phyloP scores from a whole-genome alignment of 2,888 invertebrate species.

The Mechanitis messenoides region DNA sequence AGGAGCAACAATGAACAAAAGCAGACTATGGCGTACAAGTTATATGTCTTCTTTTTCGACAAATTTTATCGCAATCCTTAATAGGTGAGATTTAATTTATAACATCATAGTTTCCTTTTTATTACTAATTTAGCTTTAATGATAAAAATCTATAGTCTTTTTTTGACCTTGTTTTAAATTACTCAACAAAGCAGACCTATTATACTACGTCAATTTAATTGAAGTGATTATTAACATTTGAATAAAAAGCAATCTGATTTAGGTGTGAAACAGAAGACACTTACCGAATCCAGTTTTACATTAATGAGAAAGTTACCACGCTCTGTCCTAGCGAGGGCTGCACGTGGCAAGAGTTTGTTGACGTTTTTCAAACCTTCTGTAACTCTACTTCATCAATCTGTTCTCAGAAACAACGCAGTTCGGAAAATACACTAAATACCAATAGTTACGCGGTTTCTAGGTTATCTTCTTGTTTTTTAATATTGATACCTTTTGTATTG shows the following conservation, averaged over 20 bases:
- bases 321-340: slow-evolving; percentile 57
- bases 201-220: background rate
- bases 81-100: slow-evolving; percentile 70
- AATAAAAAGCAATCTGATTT: slow-evolving; percentile 27
- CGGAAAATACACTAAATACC: no score
- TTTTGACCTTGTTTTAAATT: background rate
- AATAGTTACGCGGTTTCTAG: no score
- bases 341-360: slow-evolving; percentile 53
- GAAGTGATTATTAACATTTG: background rate
- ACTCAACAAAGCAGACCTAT: no score
- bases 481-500: no score
- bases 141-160: no score
- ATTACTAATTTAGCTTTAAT: no score
- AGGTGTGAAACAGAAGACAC: slow-evolving; percentile 43
- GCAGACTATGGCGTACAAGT: slow-evolving; percentile 82
- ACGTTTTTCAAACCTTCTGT: slow-evolving; percentile 43
- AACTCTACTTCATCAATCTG: slow-evolving; percentile 47
- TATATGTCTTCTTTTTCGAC: slow-evolving; percentile 81
- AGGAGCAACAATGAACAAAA: slow-evolving; percentile 71
- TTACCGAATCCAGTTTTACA: slow-evolving; percentile 51
- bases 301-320: slow-evolving; percentile 51
- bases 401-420: no score
- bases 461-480: no score
- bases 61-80: slow-evolving; percentile 85
- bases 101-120: no score